Evolutionary conservation across 2,797 vertebrate genomes (phyloP), one percentile per base, ranked within the genome.

Genomic region (Myotis myotis): DNA sequence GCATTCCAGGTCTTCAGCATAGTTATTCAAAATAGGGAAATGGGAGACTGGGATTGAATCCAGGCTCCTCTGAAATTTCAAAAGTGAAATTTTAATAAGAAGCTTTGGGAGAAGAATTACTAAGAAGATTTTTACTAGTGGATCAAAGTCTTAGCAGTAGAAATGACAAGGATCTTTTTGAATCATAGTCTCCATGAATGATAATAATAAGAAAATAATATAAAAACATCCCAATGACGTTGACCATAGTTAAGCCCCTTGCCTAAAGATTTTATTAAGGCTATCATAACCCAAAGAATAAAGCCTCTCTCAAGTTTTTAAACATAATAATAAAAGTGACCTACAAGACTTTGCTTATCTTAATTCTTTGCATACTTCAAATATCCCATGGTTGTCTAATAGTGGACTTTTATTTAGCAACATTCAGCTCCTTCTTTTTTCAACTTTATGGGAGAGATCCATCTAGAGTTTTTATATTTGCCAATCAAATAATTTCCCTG

Each of bases 51-150:
- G 9, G 3, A 76, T 17, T 93, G 53, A 94, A 92, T 19, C 25
- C 5, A 94, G 33, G 71, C 6, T n/a, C 5, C 25, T 78, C 30
- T 95, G 64, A 88, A 90, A 89, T 94, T 92, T 88, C 15, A 93
- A 68, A 89, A 57, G 9, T 57, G 38, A 91, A 68, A 87, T 96
- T 95, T 82, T 53, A 92, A 66, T 71, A 76, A 79, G 57, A 87
- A 41, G 8, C 2, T 41, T 66, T 92, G 20, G 11, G 79, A 83
- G 11, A 87, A 90, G 15, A 89, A 93, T 51, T 82, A 6, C 19
- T 64, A 83, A 71, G 1, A 83, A 71, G 1, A 0, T 57, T 74
- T 96, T 90, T 11, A 72, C 71, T 51, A 75, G n/a, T 68, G 53
- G 80, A 41, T 71, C 25, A 94, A 86, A 74, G 20, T 71, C 12